Conservation (phyloP, 1,140 invertebrate species). For the Brachionus koreanus region DNA sequence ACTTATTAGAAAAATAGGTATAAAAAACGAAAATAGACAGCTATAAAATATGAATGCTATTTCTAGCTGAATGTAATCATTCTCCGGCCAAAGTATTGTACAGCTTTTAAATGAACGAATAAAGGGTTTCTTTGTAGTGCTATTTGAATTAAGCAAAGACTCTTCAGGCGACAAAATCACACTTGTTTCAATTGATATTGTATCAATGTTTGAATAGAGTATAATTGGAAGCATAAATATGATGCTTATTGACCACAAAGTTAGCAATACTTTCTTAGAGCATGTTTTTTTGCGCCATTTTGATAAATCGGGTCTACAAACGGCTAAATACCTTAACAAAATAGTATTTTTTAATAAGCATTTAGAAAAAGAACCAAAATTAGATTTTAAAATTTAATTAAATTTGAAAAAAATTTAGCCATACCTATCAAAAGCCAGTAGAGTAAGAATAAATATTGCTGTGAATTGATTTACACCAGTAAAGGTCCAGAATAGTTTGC, state of each 20-base stretch:
- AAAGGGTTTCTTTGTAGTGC: neutral
- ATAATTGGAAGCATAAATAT: constrained; percentile 41
- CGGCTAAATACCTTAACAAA: constrained; percentile 33
- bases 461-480: constrained; percentile 44
- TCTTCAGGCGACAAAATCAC: neutral
- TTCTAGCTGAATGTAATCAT: constrained; percentile 2
- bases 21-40: constrained; percentile 24
- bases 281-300: neutral
- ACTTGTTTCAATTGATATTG: neutral
- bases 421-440: constrained; percentile 39
- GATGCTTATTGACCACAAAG: constrained; percentile 22
- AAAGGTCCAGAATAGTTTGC: constrained; percentile 46
- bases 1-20: constrained; percentile 41
- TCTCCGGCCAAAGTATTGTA: constrained; percentile 7
- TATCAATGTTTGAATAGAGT: constrained; percentile 3
- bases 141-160: neutral
- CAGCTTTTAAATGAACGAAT: constrained; percentile 7
- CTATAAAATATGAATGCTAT: constrained; percentile 24
- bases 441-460: constrained; percentile 26
- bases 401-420: neutral
- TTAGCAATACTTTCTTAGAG: constrained; percentile 11
- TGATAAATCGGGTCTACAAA: neutral
- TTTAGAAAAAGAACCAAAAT: neutral
- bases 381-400: neutral
- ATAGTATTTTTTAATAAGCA: neutral